Evolutionary conservation across 2,888 invertebrate species (phyloP), one percentile per base, ranked within the genome.

Genomic region (Maniola hyperantus): DNA sequence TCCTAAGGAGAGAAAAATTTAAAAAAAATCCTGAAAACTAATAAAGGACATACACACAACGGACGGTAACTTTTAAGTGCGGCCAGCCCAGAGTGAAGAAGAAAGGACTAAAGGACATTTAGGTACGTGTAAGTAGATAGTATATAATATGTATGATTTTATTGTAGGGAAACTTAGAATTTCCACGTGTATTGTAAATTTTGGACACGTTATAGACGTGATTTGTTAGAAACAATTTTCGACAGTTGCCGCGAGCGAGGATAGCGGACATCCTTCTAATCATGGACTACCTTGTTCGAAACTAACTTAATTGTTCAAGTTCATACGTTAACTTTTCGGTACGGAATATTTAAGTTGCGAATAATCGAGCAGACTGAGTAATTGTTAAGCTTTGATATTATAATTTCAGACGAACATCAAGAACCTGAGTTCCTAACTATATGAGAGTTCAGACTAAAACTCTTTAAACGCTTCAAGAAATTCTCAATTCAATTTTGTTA

Each of bases 161-260:
- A 18, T 18, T 48, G 18, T 48, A 48, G 48, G 48, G 48, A 48
- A 48, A 48, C 60, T 55, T 15, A 55, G 55, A 18, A 36, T 39
- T 36, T 55, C 26, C 15, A 13, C 26, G 33, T 54, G 54, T 55
- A 20, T 57, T 57, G 57, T 26, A 57, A 57, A 46, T 58, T 58
- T 58, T 13, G 26, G 53, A 42, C 53, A 53, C 39, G 51, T 42
- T 53, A 20, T 50, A 51, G 18, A 53, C 66, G 72, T 77, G 78
- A 81, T 82, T 83, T 83, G 83, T 83, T 83, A 74, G 79, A 79
- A 85, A 86, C 84, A 84, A 84, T 84, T 83, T 80, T 73, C 74
- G 75, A 76, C 78, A 76, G 74, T 80, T 72, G 84, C 89, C 88
- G 74, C 82, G 70, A 79, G 89, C 88, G 80, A 85, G 89, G 88